Percentiles rank a stretch among this genome's conserved stretches.
Evolutionary conservation across 2,113 vertebrate species (phyloP).

Genomic region (Spilogale gracilis): DNA sequence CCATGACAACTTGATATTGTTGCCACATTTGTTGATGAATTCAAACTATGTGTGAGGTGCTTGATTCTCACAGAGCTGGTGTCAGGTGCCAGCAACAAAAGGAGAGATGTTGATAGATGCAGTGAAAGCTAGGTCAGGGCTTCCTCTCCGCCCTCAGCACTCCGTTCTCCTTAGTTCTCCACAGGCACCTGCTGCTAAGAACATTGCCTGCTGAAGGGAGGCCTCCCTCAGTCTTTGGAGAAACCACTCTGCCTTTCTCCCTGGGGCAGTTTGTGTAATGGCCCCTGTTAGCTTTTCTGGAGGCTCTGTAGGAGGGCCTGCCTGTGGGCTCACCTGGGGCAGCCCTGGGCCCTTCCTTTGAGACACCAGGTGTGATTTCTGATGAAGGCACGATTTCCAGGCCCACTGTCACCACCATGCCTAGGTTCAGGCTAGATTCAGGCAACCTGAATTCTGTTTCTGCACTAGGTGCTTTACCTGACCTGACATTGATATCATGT

Average conservation of each 20-base stretch:
- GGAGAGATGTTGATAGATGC: neutral
- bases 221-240: neutral
- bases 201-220: too few relatives aligned
- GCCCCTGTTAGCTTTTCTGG: neutral
- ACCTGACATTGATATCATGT: neutral
- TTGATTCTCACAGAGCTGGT: neutral
- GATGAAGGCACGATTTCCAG: neutral
- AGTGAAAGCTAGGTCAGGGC: too few relatives aligned
- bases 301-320: neutral
- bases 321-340: too few relatives aligned
- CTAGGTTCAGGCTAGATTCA: neutral
- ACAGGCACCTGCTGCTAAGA: neutral
- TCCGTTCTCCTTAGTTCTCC: neutral
- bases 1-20: neutral
- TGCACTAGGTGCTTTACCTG: neutral
- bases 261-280: rapidly evolving
- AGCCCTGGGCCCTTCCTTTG: neutral
- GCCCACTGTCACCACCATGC: neutral
- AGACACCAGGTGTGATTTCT: neutral
- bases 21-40: neutral
- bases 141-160: neutral
- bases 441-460: neutral
- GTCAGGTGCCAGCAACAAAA: neutral
- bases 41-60: neutral
- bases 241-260: neutral